Base-by-base conservation (phyloP, 2,113 vertebrate species). In the Chaetodon auriga region DNA sequence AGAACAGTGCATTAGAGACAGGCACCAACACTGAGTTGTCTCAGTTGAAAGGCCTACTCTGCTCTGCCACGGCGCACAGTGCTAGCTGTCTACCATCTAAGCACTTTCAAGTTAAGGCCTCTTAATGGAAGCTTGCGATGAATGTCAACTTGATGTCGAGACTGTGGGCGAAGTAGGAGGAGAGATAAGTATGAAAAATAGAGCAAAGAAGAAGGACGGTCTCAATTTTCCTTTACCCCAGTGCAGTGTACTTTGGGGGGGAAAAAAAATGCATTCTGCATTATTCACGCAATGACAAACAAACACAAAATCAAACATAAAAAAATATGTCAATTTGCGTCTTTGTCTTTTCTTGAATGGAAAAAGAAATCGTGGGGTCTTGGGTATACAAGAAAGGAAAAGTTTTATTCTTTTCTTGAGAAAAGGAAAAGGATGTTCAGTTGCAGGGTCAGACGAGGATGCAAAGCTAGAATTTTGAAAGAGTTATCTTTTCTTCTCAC, bases 41-140 rank as follows among this genome's bases (percentile, higher is more conserved):
- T 51, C 2, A 60, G 68, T 54, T 64, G 43, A 87, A 89, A 80
- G 82, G 51, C 62, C 49, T 18, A 16, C 30, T 72, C 69, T 71
- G 66, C n/a, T 76, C 65, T 51, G 76, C 63, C 45, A 58, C 43
- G 45, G 61, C 35, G 75, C 54, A 78, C 45, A 60, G 45, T 51
- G 49, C 57, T 36, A 58, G 30, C 64, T 16, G 7, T 75, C 63
- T 58, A 51, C 25, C 51, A 46, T 62, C 14, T 43, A 63, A 72
- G 75, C 49, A 63, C 75, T 78, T 80, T 69, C 6, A 75, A 68
- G 66, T 78, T 74, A 76, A 81, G 71, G 36, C 35, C 68, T 83
- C 48, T 81, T 77, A 78, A 80, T 83, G 30, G 75, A 85, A 70
- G 65, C 43, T 35, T 86, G 78, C 80, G 69, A 85, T 80, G 41